These are phyloP conservation scores for Scaptomyza cyrtandrae DNA, from an alignment of 2,888 invertebrate species.

Conservation along the genomic window DNA sequence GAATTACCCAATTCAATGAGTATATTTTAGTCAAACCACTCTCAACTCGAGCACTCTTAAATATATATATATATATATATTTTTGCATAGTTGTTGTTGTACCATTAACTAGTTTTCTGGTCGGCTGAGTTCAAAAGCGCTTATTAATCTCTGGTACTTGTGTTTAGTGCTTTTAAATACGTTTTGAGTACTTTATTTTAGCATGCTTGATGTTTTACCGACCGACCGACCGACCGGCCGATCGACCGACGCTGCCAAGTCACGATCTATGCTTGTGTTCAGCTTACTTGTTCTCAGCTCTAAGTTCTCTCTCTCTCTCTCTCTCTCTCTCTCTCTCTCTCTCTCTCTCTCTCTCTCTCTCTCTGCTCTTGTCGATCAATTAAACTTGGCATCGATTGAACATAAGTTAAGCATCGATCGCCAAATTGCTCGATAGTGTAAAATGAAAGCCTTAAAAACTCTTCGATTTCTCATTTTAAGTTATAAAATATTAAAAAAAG, in stretches of 20 bases:
- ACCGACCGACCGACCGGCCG: too few species aligned
- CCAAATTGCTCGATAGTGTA: too few species aligned
- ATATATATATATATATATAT: not conserved
- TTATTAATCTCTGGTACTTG: constrained; percentile 83
- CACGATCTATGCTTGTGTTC: constrained; percentile 62
- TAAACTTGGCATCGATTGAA: constrained; percentile 30
- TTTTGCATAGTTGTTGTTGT: constrained; percentile 43
- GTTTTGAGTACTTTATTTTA: constrained; percentile 82
- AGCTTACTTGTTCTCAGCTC: constrained; percentile 20
- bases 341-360: not conserved
- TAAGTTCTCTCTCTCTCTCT: not conserved
- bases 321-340: not conserved
- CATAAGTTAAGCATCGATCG: not conserved
- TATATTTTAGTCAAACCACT: too few species aligned
- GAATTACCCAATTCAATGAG: too few species aligned
- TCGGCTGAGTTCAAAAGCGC: constrained; percentile 83
- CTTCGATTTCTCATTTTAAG: too few species aligned
- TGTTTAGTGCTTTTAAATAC: constrained; percentile 81
- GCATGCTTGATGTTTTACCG: constrained; percentile 80
- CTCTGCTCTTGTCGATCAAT: constrained; percentile 33
- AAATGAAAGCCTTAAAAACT: too few species aligned
- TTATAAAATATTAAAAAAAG: too few species aligned
- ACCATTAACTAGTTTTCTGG: constrained; percentile 82
- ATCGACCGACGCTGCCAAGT: constrained; percentile 62
- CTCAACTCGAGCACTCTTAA: too few species aligned